Evolutionary conservation across 2,113 vertebrate genomes (phyloP), one percentile per base, ranked within the genome.

Genomic region (Capreolus pygargus): DNA sequence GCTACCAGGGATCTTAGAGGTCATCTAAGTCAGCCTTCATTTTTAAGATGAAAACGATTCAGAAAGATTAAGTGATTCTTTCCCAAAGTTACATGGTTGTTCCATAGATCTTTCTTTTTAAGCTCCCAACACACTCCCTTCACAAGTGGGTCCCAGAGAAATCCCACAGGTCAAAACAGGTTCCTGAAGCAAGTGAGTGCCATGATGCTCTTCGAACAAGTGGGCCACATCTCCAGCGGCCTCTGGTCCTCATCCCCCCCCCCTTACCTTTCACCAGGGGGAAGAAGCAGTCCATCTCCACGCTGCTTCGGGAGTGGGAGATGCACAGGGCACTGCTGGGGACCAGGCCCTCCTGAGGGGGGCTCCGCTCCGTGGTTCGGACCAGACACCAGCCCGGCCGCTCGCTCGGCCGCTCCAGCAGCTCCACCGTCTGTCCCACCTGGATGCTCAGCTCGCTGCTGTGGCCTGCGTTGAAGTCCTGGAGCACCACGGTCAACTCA

Each of bases 251-350:
- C 16, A 19, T 14, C 7, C 83, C 54, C 0, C 25, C 39, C 47
- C 11, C 2, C 98, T 98, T 99, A 99, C 99, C 99, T 99, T 99
- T 99, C 98, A 99, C 99, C 76, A 99, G 98, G 61, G 99, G 98
- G 98, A 99, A 99, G 99, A 99, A 99, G 98, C 99, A 99, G 98
- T 99, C 99, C 99, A 99, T 99, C 98, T 99, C 99, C 97, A 99
- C 99, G 0, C 99, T 99, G 99, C 99, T 99, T 25, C 99, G 99
- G 0, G 99, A 99, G 97, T 99, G 99, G 10, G 99, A 99, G 95
- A 99, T 99, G 89, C 99, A 99, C 92, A 99, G 99, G 1, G 99
- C 76, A 0, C 99, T 99, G 98, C 99, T 99, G 98, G 99, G 99
- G 2, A 99, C 99, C 98, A 99, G 99, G 21, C 99, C 99, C 97